phyloP scores from a whole-genome alignment of 2,797 vertebrate species.

The Sebastes variabilis region DNA sequence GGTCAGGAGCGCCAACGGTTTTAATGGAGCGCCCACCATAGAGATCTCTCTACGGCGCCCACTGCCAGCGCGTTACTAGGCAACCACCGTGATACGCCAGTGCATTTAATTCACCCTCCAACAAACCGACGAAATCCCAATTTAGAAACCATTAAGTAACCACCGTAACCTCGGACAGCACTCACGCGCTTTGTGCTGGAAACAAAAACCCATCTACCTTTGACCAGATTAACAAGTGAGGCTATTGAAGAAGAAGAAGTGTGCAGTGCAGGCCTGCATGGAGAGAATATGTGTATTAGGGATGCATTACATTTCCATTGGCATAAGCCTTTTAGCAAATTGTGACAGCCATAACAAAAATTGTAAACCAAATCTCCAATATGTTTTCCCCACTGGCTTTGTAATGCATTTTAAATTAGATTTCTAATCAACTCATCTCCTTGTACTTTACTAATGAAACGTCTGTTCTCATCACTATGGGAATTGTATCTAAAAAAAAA shows the following conservation, averaged over 20 bases:
- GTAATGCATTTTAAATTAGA: conserved; percentile 17
- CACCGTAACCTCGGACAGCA: conserved; percentile 53
- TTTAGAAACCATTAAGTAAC: conserved; percentile 74
- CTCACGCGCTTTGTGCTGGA: conserved; percentile 20
- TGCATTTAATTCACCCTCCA: conserved; percentile 72
- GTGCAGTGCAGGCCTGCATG: conserved; percentile 32
- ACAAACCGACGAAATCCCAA: conserved; percentile 66
- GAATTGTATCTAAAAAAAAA: neutral
- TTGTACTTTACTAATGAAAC: conserved; percentile 8
- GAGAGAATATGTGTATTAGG: conserved; percentile 9
- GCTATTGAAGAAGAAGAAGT: conserved; percentile 12
- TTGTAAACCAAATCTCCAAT: neutral
- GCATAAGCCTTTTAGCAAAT: conserved; percentile 6
- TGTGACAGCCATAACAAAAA: neutral
- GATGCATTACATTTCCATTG: conserved; percentile 30
- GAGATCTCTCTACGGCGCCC: conserved; percentile 79
- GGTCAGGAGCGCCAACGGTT: conserved; percentile 86
- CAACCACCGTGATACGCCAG: conserved; percentile 82
- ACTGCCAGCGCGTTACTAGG: conserved; percentile 85
- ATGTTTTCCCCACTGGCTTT: neutral
- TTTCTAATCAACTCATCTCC: conserved; percentile 8
- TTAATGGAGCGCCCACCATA: conserved; percentile 81
- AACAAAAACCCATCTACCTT: conserved; percentile 16
- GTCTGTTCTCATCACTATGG: neutral
- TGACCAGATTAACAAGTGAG: conserved; percentile 38